Evolutionary conservation across 2,888 invertebrate species (phyloP).

Genomic region (Aradus depressus): DNA sequence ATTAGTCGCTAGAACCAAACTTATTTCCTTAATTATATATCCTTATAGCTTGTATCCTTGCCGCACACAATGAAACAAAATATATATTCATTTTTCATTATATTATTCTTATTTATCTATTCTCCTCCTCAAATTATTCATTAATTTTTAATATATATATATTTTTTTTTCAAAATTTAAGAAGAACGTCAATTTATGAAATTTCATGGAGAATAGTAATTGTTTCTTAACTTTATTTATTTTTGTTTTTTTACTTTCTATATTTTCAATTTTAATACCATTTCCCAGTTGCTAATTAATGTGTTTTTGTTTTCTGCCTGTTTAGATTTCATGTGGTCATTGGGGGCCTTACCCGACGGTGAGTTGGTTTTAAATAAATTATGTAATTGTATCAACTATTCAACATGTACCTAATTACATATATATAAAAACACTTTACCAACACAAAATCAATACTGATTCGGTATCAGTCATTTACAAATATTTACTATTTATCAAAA

Average conservation of each 20-base stretch:
- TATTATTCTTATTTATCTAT: constrained; percentile 9
- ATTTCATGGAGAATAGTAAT: constrained; percentile 34
- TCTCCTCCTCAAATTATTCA: background rate
- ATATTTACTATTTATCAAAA: no score
- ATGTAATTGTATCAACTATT: constrained; percentile 1
- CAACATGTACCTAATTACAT: background rate
- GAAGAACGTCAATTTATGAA: constrained; percentile 31
- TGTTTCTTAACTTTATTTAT: constrained; percentile 28
- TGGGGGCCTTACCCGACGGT: constrained; percentile 96
- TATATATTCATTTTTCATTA: background rate
- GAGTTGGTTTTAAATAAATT: constrained; percentile 42
- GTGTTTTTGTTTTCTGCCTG: constrained; percentile 34
- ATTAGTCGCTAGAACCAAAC: no score
- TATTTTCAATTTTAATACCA: background rate
- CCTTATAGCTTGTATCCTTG: no score
- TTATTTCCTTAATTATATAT: no score
- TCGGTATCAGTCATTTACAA: no score
- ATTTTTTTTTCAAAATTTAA: constrained; percentile 4
- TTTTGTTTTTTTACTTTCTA: constrained; percentile 17
- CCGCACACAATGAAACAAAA: no score
- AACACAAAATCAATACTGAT: background rate
- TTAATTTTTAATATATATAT: constrained; percentile 6
- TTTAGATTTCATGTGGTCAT: constrained; percentile 98
- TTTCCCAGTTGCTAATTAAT: constrained; percentile 11
- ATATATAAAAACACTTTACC: background rate